These are phyloP conservation scores for Hemistola chrysoprasaria DNA, from an alignment of 2,888 invertebrate species.

Conservation along the genomic window DNA sequence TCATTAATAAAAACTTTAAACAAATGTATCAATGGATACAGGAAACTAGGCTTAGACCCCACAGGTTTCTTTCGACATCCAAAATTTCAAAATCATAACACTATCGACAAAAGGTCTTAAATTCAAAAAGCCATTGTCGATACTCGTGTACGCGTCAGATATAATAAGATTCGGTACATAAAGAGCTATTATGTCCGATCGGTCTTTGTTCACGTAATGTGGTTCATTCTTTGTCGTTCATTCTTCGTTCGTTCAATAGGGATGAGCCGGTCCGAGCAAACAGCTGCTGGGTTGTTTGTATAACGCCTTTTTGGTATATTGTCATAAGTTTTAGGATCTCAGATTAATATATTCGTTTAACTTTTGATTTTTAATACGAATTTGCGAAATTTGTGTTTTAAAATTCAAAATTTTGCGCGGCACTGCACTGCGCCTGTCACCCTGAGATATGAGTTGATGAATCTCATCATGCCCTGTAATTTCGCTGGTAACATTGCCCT, in stretches of 20 bases:
- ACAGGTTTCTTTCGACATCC: neutral
- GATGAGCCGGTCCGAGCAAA: constrained; percentile 50
- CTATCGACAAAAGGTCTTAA: constrained; percentile 17
- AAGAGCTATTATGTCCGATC: constrained; percentile 56
- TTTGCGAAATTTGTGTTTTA: too few relatives aligned
- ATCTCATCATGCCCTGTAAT: too few relatives aligned
- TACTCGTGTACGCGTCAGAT: constrained; percentile 51
- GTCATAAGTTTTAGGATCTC: neutral
- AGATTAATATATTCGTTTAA: neutral
- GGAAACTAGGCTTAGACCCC: too few relatives aligned
- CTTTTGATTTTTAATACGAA: neutral
- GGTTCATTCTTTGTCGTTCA: constrained; percentile 44
- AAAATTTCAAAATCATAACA: constrained; percentile 12
- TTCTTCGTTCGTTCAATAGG: constrained; percentile 35
- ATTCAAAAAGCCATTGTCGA: constrained; percentile 24
- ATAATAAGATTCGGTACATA: constrained; percentile 66
- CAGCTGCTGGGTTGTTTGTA: constrained; percentile 55
- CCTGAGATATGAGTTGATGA: too few relatives aligned
- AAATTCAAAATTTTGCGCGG: too few relatives aligned
- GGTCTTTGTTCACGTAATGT: constrained; percentile 56
- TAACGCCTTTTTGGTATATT: constrained; percentile 10
- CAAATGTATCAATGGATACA: too few relatives aligned
- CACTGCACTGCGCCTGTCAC: too few relatives aligned
- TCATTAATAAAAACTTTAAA: too few relatives aligned
- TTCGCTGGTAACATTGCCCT: too few relatives aligned